Conservation (phyloP, 2,113 vertebrate genomes). For the Columba livia region DNA sequence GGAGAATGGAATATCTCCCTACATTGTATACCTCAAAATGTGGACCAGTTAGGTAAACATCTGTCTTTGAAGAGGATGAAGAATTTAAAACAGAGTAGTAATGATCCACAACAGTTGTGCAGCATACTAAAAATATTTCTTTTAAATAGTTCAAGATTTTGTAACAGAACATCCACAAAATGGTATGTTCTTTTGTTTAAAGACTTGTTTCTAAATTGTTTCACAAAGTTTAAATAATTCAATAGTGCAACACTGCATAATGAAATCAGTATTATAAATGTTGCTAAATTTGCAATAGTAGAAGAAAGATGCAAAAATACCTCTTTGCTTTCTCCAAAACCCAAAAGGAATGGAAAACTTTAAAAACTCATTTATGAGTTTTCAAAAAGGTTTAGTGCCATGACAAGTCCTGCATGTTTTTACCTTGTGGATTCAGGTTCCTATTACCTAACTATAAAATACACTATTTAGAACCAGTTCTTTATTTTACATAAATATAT, state of each 20-base stretch:
- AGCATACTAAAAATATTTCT: slow-evolving; percentile 16
- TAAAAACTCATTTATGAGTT: neutral
- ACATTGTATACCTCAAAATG: neutral
- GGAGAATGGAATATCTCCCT: neutral
- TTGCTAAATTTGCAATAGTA: neutral
- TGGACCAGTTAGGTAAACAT: slow-evolving; percentile 13
- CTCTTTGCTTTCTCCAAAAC: neutral
- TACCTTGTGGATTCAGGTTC: neutral
- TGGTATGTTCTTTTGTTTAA: neutral
- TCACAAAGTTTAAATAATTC: neutral
- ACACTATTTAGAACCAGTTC: neutral
- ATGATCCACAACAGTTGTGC: slow-evolving; percentile 20
- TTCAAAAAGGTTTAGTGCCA: neutral
- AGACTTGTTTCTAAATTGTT: neutral
- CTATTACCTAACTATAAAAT: neutral
- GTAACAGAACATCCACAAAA: neutral
- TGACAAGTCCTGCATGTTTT: neutral
- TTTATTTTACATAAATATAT: neutral
- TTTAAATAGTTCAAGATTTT: slow-evolving; percentile 34
- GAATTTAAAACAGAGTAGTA: slow-evolving; percentile 44
- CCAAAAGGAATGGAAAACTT: neutral
- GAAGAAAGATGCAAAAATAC: neutral
- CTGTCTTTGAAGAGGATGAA: slow-evolving; percentile 19
- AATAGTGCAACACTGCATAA: neutral
- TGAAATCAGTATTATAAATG: neutral